phyloP scores from a whole-genome alignment of 92 coral and sea anemone species.

The Micromussa lordhowensis region DNA sequence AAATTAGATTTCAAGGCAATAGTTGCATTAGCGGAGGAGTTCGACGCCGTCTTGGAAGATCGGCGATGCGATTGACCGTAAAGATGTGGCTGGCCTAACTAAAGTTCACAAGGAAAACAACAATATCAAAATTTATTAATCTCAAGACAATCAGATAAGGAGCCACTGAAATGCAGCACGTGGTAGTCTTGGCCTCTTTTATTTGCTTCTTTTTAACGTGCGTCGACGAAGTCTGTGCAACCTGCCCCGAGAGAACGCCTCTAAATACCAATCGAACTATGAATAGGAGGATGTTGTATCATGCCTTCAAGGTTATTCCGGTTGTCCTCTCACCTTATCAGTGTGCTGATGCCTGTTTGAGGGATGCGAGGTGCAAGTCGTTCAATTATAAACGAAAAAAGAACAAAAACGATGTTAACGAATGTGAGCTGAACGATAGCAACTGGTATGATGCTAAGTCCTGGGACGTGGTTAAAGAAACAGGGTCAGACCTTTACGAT shows the following conservation, averaged over 20 bases:
- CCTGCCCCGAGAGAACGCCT: not conserved
- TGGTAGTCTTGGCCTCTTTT: not conserved
- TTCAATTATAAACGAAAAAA: conserved; percentile 21
- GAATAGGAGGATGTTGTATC: not conserved
- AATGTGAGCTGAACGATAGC: conserved; percentile 32
- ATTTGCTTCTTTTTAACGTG: not conserved
- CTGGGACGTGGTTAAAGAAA: not conserved
- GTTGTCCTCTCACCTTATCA: conserved; percentile 35
- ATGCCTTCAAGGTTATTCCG: not conserved
- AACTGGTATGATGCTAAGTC: not conserved
- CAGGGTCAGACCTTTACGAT: conserved; percentile 53
- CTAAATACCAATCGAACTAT: not conserved
- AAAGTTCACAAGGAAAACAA: not conserved
- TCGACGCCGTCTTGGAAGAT: not conserved
- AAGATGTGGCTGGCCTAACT: not conserved
- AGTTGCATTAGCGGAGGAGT: not conserved
- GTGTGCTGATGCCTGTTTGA: conserved; percentile 59
- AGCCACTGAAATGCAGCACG: conserved; percentile 1
- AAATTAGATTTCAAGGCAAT: conserved; percentile 4
- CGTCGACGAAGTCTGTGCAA: not conserved
- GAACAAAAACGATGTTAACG: not conserved
- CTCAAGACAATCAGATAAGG: not conserved
- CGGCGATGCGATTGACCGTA: not conserved
- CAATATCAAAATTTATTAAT: not conserved
- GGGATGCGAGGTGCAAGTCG: conserved; percentile 55